These are phyloP conservation scores for Anastatus disparis DNA, from an alignment of 1,140 invertebrate species.

Conservation along the genomic window DNA sequence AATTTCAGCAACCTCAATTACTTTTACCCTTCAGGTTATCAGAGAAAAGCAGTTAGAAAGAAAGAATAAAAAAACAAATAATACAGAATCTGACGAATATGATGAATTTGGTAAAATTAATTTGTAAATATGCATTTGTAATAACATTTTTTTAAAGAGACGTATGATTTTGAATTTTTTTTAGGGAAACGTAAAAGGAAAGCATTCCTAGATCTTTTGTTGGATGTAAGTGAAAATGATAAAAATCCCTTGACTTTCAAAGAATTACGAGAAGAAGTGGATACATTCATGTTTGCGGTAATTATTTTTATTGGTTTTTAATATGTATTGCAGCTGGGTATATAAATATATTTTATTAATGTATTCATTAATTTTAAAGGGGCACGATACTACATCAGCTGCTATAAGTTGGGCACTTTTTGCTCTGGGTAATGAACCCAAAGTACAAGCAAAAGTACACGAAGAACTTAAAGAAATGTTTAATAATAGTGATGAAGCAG, in stretches of 20 bases:
- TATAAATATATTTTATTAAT: too few relatives aligned
- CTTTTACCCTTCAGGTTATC: slow-evolving; percentile 39
- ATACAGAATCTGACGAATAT: too few relatives aligned
- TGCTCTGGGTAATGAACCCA: slow-evolving; percentile 65
- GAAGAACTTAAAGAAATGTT: slow-evolving; percentile 73
- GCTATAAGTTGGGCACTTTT: slow-evolving; percentile 66
- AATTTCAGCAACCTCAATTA: too few relatives aligned
- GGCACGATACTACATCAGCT: slow-evolving; percentile 75
- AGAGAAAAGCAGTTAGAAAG: slow-evolving; percentile 42
- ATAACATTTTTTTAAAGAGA: too few relatives aligned
- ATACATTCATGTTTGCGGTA: slow-evolving; percentile 84
- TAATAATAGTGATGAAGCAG: slow-evolving; percentile 54
- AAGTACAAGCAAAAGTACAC: slow-evolving; percentile 72
- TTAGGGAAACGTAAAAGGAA: slow-evolving; percentile 62
- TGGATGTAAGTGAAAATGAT: slow-evolving; percentile 69
- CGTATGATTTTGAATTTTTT: too few relatives aligned
- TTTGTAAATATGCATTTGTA: too few relatives aligned
- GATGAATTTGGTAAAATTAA: too few relatives aligned
- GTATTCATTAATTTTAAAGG: too few relatives aligned
- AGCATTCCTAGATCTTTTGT: slow-evolving; percentile 78
- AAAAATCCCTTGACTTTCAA: slow-evolving; percentile 70
- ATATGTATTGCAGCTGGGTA: too few relatives aligned
- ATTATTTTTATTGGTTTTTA: neutral
- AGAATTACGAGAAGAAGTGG: slow-evolving; percentile 78
- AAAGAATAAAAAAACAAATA: too few relatives aligned